Evolutionary conservation across 2,888 invertebrate species (phyloP), one percentile per base, ranked within the genome.

Genomic region (Euplexia lucipara): DNA sequence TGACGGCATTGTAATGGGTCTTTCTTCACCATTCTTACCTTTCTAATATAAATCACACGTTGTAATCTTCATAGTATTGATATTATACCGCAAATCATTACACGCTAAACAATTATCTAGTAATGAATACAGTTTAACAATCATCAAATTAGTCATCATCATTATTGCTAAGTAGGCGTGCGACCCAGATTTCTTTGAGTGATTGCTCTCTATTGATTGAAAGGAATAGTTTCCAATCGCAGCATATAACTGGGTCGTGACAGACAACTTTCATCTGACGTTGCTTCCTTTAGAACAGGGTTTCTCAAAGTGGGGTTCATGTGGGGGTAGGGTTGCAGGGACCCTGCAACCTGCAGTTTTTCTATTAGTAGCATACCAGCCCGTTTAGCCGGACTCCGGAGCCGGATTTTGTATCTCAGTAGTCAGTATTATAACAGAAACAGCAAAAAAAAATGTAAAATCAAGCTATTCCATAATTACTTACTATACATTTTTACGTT

Each of bases 231-330:
- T 67, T 64, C 67, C 57, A 67, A 53, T 77, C 61, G 70, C 22
- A 39, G 8, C 35, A 22, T 26, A 37, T 57, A 81, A 61, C 65
- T 54, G 63, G 72, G 72, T 75, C 81, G 67, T 51, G 61, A 59
- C 60, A 51, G 61, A 69, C 79, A 53, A 80, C 81, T 80, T 80
- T 80, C 79, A 74, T 81, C 48, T 18, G 52, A 51, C 16, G 47
- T 30, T 14, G 47, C 63, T 63, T 71, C 70, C 54, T 53, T 59
- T 26, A 26, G 3, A 3, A 26, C 26, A 26, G 26, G 3, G 26
- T 26, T 26, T 26, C 26, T 26, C 26, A 26, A 26, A 26, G 26
- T 26, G 26, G 2, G 2, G 26, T 26, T 3, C 26, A 5, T 5
- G 26, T 26, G 2, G 3, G 2, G 5, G 3, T 26, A 3, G 26